phyloP scores from a whole-genome alignment of 2,888 invertebrate genomes.

The Crematogaster levior region DNA sequence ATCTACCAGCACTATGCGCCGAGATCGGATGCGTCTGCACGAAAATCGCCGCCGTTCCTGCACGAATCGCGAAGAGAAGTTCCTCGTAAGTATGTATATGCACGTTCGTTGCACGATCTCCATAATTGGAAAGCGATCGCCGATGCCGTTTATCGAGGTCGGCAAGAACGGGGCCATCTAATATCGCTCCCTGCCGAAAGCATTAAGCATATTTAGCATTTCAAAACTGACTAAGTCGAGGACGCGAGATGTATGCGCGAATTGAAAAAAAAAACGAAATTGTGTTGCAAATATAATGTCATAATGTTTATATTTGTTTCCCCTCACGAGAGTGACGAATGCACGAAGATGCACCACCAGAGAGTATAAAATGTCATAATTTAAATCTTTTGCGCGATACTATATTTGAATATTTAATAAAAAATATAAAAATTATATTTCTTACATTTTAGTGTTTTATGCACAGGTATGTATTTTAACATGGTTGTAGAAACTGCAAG shows the following conservation, averaged over 20 bases:
- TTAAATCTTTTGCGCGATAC: neutral
- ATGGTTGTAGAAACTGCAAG: neutral
- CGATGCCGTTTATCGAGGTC: constrained; percentile 16
- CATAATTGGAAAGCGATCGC: constrained; percentile 57
- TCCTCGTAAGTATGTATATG: constrained; percentile 11
- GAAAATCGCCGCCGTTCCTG: constrained; percentile 45
- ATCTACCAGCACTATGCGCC: constrained; percentile 51
- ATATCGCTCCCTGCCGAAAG: constrained; percentile 4
- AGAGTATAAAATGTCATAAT: neutral
- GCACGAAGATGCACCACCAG: neutral
- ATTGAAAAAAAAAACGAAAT: neutral
- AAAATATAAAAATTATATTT: neutral
- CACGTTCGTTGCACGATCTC: constrained; percentile 54
- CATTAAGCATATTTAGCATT: constrained; percentile 18
- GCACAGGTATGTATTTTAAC: neutral
- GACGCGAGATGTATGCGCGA: neutral
- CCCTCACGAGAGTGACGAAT: neutral
- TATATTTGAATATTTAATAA: neutral
- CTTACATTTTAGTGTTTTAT: neutral
- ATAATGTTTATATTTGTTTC: neutral
- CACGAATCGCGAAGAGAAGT: constrained; percentile 57
- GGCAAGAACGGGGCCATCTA: constrained; percentile 15
- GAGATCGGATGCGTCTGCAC: constrained; percentile 55
- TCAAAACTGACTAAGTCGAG: neutral
- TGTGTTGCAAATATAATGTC: neutral